Base-by-base conservation (phyloP, 2,113 vertebrate genomes). In the Sinocyclocheilus grahami region DNA sequence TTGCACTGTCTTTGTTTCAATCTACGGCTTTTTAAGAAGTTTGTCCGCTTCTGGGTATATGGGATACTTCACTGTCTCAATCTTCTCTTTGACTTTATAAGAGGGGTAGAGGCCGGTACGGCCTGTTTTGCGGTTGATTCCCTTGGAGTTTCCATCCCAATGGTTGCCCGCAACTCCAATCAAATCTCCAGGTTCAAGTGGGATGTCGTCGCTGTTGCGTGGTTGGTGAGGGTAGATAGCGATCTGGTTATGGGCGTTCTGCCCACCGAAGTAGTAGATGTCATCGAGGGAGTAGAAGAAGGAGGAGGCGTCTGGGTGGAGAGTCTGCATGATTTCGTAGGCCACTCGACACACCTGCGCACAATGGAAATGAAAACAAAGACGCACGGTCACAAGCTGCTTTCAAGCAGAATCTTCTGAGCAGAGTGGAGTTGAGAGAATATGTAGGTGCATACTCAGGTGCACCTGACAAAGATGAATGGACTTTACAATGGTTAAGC, bases 261-360 rank as follows among this genome's bases (percentile, higher is more conserved):
- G 97, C 72, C 97, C 97, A 24, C 97, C 97, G 91, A 97, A 97
- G 92, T 97, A 97, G 94, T 97, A 97, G 93, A 97, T 97, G 90
- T 97, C 97, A 90, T 97, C 97, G 92, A 97, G 94, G 85, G 97
- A 97, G 87, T 96, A 95, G 92, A 97, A 97, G 90, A 94, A 95
- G 0, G 95, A 93, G 11, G 97, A 97, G 79, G 96, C 97, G 86
- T 97, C 97, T 1, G 96, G 96, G 90, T 97, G 97, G 85, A 97
- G 91, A 0, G 96, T 97, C 92, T 97, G 97, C 97, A 97, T 97
- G 85, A 97, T 97, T 94, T 97, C 97, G 87, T 97, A 97, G 86
- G 97, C 97, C 86, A 97, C 96, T 85, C 97, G 95, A 90, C 97
- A 97, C 78, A 97, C 97, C 97, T 97, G 90, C 65, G n/a, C 13